These are phyloP conservation scores for Zaprionus nigranus DNA, from an alignment of 1,140 invertebrate genomes.

Conservation along the genomic window DNA sequence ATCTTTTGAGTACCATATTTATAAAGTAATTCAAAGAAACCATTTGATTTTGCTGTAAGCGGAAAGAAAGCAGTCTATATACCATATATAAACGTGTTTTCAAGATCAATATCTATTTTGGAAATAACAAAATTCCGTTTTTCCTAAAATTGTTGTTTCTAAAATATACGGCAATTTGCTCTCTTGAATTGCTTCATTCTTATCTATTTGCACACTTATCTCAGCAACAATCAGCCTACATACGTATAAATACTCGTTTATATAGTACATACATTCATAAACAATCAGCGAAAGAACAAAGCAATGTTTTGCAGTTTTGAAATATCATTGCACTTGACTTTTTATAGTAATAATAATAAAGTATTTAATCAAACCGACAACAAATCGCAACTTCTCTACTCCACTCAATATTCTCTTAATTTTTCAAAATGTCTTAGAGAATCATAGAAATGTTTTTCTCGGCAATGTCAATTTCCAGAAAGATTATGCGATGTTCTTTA, in stretches of 20 bases:
- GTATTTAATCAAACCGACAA: not conserved
- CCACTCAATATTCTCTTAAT: not conserved
- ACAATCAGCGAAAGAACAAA: constrained; percentile 6
- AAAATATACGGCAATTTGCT: not conserved
- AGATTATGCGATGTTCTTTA: constrained; percentile 12
- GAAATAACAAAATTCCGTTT: not conserved
- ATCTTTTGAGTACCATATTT: not conserved
- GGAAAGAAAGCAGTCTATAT: not conserved
- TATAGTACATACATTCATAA: not conserved
- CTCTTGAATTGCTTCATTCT: constrained; percentile 9
- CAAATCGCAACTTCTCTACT: not conserved
- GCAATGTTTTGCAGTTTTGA: constrained; percentile 19
- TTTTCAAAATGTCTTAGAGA: not conserved
- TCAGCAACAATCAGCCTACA: constrained; percentile 2
- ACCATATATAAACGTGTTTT: not conserved
- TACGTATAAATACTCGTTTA: not conserved
- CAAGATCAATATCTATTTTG: not conserved
- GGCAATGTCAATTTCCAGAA: no score
- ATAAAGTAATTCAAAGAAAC: not conserved
- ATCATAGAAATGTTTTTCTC: not conserved
- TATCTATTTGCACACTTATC: constrained; percentile 25
- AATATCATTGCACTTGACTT: constrained; percentile 29
- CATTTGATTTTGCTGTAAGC: not conserved
- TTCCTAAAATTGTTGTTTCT: not conserved
- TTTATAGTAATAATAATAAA: constrained; percentile 6